A percentile compares a stretch with the other conserved stretches of the same genome.
These are phyloP conservation scores for Argentina silus DNA, from an alignment of 2,797 vertebrate species.

Conservation along the genomic window DNA sequence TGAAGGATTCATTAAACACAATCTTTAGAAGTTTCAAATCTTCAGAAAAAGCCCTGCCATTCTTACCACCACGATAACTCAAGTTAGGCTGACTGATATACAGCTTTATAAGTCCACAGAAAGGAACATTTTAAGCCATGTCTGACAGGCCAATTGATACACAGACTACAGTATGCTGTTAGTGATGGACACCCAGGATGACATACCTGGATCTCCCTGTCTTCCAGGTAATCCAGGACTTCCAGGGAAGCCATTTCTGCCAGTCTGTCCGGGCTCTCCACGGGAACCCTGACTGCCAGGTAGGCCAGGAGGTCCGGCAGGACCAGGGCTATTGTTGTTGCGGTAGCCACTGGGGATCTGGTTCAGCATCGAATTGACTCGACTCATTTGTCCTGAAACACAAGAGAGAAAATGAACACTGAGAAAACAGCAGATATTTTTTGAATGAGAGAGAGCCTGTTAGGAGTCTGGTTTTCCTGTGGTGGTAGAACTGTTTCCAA, in stretches of 20 bases:
- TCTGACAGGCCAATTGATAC: not conserved
- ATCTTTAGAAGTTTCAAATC: not conserved
- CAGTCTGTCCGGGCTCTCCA: constrained; percentile 89
- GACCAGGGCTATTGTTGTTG: constrained; percentile 89
- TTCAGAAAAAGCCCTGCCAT: not conserved
- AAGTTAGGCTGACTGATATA: not conserved
- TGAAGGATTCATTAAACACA: not conserved
- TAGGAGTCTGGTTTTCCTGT: not conserved
- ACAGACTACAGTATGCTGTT: not conserved
- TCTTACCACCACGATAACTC: not conserved
- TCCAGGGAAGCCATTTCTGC: constrained; percentile 91
- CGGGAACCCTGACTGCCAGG: constrained; percentile 82
- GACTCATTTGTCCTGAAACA: constrained; percentile 88
- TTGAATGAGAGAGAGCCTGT: not conserved
- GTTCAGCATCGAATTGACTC: constrained; percentile 92
- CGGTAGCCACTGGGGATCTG: constrained; percentile 92
- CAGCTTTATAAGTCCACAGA: no score
- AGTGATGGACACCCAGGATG: not conserved
- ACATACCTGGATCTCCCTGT: constrained; percentile 89
- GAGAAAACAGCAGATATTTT: not conserved
- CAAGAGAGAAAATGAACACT: not conserved
- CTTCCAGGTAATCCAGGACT: constrained; percentile 86
- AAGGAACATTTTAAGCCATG: not conserved
- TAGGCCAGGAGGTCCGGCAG: constrained; percentile 85
- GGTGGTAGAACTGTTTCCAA: constrained; percentile 14